phyloP scores from a whole-genome alignment of 2,113 vertebrate genomes.

The Cebidichthys violaceus region DNA sequence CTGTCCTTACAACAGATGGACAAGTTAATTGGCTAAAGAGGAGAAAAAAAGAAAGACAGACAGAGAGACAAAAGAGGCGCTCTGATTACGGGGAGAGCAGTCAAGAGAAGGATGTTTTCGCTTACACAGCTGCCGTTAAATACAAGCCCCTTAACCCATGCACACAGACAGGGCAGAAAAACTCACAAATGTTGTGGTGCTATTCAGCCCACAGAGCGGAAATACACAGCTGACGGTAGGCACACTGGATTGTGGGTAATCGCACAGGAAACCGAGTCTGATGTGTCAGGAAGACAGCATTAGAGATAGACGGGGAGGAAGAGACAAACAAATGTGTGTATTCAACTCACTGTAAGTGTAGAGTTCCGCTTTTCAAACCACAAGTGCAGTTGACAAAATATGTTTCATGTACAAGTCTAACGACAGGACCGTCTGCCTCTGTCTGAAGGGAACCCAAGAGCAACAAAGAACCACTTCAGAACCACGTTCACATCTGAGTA shows the following conservation, averaged over 20 bases:
- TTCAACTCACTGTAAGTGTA: not conserved
- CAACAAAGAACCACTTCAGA: conserved; percentile 3
- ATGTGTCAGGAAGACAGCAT: conserved; percentile 9
- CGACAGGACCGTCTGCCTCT: not conserved
- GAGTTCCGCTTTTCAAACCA: conserved; percentile 38
- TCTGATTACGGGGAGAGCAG: not conserved
- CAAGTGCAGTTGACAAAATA: conserved; percentile 17
- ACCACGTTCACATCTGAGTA: not conserved
- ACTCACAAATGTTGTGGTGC: conserved; percentile 26
- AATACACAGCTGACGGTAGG: conserved; percentile 32
- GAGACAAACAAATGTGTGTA: conserved; percentile 11
- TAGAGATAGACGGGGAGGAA: not conserved
- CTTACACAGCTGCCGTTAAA: conserved; percentile 58
- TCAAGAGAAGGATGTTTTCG: conserved; percentile 27
- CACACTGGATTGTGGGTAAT: conserved; percentile 59
- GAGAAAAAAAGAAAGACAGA: not conserved
- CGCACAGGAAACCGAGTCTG: conserved; percentile 24
- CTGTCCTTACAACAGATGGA: not conserved
- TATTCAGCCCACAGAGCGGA: conserved; percentile 45
- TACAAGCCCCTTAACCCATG: conserved; percentile 22
- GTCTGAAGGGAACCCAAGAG: conserved; percentile 15
- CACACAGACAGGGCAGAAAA: conserved; percentile 5
- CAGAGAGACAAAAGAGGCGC: not conserved
- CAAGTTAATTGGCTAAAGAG: not conserved
- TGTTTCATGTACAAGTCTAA: not conserved